These are phyloP conservation scores for Rhagium mordax DNA, from an alignment of 2,888 invertebrate genomes.

Conservation along the genomic window DNA sequence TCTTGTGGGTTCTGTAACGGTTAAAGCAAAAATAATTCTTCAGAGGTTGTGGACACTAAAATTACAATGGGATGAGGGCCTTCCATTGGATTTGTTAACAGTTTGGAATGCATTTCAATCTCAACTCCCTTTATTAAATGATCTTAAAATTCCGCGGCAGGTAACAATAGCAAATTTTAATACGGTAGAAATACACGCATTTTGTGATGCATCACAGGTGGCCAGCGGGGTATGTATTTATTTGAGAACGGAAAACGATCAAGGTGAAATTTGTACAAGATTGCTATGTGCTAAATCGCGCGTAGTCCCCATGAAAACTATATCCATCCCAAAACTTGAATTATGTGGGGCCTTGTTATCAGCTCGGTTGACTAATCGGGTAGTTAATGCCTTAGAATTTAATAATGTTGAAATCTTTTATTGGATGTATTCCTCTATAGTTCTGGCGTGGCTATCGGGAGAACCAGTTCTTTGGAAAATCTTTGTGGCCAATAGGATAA, in stretches of 20 bases:
- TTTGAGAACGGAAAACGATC: neutral
- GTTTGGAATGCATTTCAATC: neutral
- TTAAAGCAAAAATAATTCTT: constrained; percentile 12
- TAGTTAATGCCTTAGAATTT: neutral
- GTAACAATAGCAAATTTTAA: neutral
- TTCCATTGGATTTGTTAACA: neutral
- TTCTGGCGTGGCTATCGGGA: constrained; percentile 10
- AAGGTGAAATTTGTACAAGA: neutral
- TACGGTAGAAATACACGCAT: neutral
- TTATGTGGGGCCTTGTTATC: neutral
- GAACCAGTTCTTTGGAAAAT: neutral
- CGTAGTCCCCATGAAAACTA: constrained; percentile 1
- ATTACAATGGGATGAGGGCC: constrained; percentile 1
- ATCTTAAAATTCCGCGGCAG: constrained; percentile 8
- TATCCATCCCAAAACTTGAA: constrained; percentile 1
- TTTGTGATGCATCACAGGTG: neutral
- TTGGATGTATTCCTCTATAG: neutral
- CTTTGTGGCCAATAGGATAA: neutral
- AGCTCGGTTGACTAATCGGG: neutral
- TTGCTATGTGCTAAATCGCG: constrained; percentile 11
- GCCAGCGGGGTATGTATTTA: neutral
- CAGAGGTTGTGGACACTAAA: constrained; percentile 19
- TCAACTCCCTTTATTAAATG: neutral
- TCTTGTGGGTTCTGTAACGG: constrained; percentile 5
- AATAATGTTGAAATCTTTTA: neutral